Evolutionary conservation across 1,140 invertebrate species (phyloP), one percentile per base, ranked within the genome.

Genomic region (Asbolus verrucosus): DNA sequence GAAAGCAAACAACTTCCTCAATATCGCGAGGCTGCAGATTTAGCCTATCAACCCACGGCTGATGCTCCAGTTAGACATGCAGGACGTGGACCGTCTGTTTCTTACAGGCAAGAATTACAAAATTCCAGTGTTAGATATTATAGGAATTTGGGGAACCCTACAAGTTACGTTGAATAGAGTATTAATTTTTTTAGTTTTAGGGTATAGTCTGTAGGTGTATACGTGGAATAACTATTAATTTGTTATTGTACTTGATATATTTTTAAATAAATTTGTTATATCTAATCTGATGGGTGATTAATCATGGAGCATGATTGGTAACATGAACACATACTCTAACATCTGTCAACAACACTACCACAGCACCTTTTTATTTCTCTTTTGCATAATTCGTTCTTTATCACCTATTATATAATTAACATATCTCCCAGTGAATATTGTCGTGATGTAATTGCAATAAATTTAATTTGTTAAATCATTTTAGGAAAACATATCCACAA

Each of bases 51-150:
- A 24, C 46, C 46, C 2, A 27, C 46, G 9, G 46, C 46, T 6
- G 46, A 54, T 27, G 21, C 27, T 1, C 14, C 46, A 30, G 46
- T 54, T n/a, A 54, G 46, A 54, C 46, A 54, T 27, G 14, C 21
- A 2, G 46, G 46, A 54, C 46, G 46, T 11, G 46, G 46, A 54
- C 46, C 46, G 46, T 54, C 46, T 54, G 46, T 54, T 54, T 54
- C 46, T 54, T 54, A 54, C 46, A 54, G 46, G 46, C 46, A 54
- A 54, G 46, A 54, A 54, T 54, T 54, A 54, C 46, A 54, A 54
- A 54, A 54, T 54, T 54, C 46, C 46, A 54, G 46, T 54, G 46
- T 54, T 54, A 54, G 46, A 54, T 54, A 30, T 54, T 54, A 54
- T 54, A 54, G 46, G 21, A 54, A 54, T 54, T 54, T 54, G 46